A percentile compares a stretch with the other conserved stretches of the same genome.
phyloP scores from a whole-genome alignment of 1,140 invertebrate genomes.

The Drosophila subpulchrella region DNA sequence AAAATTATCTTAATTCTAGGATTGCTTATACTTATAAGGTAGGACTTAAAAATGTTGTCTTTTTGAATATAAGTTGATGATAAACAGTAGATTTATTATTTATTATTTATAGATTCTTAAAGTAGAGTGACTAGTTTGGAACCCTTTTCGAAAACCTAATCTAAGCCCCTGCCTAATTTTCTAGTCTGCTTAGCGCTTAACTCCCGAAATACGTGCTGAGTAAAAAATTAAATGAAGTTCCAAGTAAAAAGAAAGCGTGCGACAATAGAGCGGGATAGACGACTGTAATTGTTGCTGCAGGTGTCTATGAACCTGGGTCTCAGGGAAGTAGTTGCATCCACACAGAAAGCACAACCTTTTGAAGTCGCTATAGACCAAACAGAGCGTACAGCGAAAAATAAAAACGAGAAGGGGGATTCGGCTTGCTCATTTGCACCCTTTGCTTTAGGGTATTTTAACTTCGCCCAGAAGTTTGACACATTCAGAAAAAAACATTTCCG shows the following conservation, averaged over 20 bases:
- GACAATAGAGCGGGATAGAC: slow-evolving; percentile 26
- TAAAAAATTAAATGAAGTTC: slow-evolving; percentile 40
- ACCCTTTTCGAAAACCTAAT: not conserved
- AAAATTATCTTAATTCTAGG: not conserved
- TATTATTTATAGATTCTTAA: not conserved
- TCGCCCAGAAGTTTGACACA: slow-evolving; percentile 21
- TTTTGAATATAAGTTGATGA: no score
- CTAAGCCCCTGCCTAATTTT: slow-evolving; percentile 17
- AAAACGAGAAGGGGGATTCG: slow-evolving; percentile 17
- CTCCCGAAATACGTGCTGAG: slow-evolving; percentile 51
- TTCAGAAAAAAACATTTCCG: slow-evolving; percentile 20
- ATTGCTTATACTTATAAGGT: no score
- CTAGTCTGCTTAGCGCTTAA: slow-evolving; percentile 61
- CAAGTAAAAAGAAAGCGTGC: slow-evolving; percentile 76
- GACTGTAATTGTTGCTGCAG: slow-evolving; percentile 26
- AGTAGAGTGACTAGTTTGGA: not conserved
- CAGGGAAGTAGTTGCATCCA: slow-evolving; percentile 32
- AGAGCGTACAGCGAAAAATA: slow-evolving; percentile 21
- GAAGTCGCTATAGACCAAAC: slow-evolving; percentile 20
- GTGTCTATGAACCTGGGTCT: slow-evolving; percentile 23
- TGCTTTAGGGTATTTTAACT: slow-evolving; percentile 21
- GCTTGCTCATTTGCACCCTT: slow-evolving; percentile 42
- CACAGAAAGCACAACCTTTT: slow-evolving; percentile 24
- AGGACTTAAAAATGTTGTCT: no score
- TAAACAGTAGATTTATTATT: not conserved